Percentiles rank a stretch among this genome's conserved stretches.
Conservation (phyloP, 2,113 vertebrate species). For the Spilogale gracilis region DNA sequence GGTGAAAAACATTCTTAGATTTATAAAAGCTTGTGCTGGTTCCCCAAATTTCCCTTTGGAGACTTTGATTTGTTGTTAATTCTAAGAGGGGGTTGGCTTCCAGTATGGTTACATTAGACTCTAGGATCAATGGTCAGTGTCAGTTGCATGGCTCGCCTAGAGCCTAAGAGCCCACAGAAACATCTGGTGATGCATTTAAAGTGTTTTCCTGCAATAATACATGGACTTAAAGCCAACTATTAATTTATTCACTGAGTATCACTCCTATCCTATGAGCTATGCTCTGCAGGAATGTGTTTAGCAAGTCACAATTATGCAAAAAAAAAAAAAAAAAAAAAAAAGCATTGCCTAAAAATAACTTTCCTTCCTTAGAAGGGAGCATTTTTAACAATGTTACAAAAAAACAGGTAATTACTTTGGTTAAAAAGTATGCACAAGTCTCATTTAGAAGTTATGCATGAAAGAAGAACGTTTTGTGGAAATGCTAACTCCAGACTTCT, state of each 20-base stretch:
- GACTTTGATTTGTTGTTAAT: not conserved
- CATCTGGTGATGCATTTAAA: not conserved
- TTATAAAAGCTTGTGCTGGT: not conserved
- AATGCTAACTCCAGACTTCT: not conserved
- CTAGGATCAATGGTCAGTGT: not conserved
- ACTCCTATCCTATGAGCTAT: slow-evolving; percentile 8
- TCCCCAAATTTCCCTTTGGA: not conserved
- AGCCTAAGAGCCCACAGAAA: not conserved
- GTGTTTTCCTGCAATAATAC: not conserved
- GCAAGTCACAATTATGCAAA: not conserved
- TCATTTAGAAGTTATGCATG: not conserved
- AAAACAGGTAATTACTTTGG: slow-evolving; percentile 53
- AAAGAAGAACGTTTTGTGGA: not conserved
- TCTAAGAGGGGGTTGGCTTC: not conserved
- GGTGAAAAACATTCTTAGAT: not conserved
- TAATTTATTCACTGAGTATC: not conserved
- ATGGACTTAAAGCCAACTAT: not conserved
- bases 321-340: not conserved
- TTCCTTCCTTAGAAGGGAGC: slow-evolving; percentile 44
- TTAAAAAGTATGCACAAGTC: slow-evolving; percentile 10
- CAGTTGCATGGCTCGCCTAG: not conserved
- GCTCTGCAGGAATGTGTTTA: not conserved
- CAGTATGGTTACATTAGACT: not conserved
- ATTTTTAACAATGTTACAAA: slow-evolving; percentile 26
- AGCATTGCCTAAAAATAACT: not conserved